Evolutionary conservation across 2,888 invertebrate genomes (phyloP).

Genomic region (Agrotis ipsilon): DNA sequence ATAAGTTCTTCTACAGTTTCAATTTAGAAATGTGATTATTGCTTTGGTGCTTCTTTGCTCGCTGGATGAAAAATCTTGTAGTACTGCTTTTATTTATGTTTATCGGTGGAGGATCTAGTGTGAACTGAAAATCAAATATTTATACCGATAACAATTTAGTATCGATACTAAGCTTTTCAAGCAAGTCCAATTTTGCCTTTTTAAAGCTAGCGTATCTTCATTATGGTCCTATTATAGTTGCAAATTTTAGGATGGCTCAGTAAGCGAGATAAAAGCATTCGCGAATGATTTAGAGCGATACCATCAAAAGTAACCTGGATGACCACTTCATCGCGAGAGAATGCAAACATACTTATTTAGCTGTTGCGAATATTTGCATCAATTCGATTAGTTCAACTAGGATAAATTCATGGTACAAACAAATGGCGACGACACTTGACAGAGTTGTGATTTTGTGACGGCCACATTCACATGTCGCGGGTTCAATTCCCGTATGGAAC

Average conservation of each 20-base stretch:
- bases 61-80: background rate
- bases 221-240: background rate
- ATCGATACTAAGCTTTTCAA: background rate
- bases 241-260: background rate
- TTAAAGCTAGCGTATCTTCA: constrained; percentile 7
- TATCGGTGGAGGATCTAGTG: background rate
- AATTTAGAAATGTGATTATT: background rate
- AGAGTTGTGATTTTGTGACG: no score
- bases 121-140: constrained; percentile 4
- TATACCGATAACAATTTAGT: constrained; percentile 6
- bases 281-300: constrained; percentile 2
- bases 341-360: background rate
- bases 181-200: background rate
- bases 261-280: background rate
- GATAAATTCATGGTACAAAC: background rate
- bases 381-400: background rate
- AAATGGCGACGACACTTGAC: background rate
- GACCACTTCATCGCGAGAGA: background rate
- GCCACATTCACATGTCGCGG: no score
- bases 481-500: no score
- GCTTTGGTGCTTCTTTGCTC: background rate
- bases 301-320: background rate
- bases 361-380: constrained; percentile 24
- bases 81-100: background rate
- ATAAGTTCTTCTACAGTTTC: background rate